Base-by-base conservation (phyloP, 2,113 vertebrate species). In the Erythrolamprus reginae region DNA sequence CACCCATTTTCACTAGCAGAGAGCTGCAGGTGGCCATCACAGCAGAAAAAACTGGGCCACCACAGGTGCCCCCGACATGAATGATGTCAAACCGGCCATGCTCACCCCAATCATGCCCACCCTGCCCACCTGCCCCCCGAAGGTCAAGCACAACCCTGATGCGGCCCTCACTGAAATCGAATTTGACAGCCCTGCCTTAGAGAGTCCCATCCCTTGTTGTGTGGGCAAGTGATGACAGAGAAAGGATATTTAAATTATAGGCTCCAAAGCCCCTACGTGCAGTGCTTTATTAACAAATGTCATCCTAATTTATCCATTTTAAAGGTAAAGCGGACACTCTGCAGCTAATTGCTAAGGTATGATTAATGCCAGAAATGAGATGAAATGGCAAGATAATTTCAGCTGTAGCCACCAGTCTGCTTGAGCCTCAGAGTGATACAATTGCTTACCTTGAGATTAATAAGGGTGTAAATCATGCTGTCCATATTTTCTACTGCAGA, bases 301-400 rank as follows among this genome's bases (percentile, higher is more conserved):
- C 85, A 51, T 28, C 26, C 28, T 90, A 90, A 90, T 90, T 92
- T 90, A 90, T 33, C 84, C 83, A 0, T 91, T 5, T 84, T 58
- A 50, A 87, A 87, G 83, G 82, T 87, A 91, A n/a, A 45, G 28
- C 88, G 3, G 84, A 51, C 23, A 10, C 0, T 61, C 45, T 42
- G 51, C 90, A 90, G 92, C 95, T 94, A 93, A 90, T 90, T 93
- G 92, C 91, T 0, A 26, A 23, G 53, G 26, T 65, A 26, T 7
- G 77, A 94, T 86, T 93, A 92, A 90, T 89, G 84, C 0, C 1
- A 48, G 88, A 47, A 55, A 0, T 26, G 84, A 47, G 19, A 28
- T 48, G 91, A 88, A 86, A 82, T 55, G 91, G 88, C 93, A 91
- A 83, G 17, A 50, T 83, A 91, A 91, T 50, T 2, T 0, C 90